Conservation (phyloP, 1,140 invertebrate species). For the Gonatopus flavifemur region DNA sequence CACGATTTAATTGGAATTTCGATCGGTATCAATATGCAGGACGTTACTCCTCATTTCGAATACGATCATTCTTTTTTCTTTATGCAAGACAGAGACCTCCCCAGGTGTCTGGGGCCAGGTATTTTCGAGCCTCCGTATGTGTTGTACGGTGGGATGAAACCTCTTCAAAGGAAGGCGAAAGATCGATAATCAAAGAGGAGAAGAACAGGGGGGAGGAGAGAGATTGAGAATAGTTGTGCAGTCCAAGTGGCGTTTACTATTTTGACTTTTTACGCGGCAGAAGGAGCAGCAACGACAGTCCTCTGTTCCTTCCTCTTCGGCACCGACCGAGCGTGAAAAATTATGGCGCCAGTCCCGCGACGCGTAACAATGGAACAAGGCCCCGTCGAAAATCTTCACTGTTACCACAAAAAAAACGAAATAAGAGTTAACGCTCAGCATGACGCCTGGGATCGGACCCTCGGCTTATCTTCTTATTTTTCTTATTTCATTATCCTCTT, state of each 20-base stretch:
- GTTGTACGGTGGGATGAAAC: no score
- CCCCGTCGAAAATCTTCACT: slow-evolving; percentile 13
- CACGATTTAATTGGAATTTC: no score
- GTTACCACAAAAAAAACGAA: slow-evolving; percentile 16
- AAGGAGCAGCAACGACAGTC: slow-evolving; percentile 13
- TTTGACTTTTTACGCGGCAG: slow-evolving; percentile 24
- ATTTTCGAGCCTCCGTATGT: no score
- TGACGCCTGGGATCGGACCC: slow-evolving; percentile 23
- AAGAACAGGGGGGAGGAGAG: not conserved
- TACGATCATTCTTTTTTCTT: no score
- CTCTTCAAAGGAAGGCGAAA: slow-evolving; percentile 7
- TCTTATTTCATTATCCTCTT: not conserved
- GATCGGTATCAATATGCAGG: no score
- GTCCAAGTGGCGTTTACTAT: slow-evolving; percentile 18
- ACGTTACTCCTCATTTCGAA: no score
- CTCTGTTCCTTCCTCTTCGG: no score
- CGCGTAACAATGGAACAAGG: slow-evolving; percentile 7
- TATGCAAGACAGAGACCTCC: no score
- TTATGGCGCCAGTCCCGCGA: slow-evolving; percentile 32
- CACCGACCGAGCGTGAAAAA: slow-evolving; percentile 40
- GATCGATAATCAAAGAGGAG: not conserved
- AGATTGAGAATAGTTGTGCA: slow-evolving; percentile 9
- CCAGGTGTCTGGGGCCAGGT: no score
- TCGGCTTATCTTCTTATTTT: slow-evolving; percentile 8
- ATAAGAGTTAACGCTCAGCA: slow-evolving; percentile 25